Percentiles rank a stretch among this genome's conserved stretches.
These are phyloP conservation scores for Hoplostethus atlanticus DNA, from an alignment of 2,797 vertebrate genomes.

Conservation along the genomic window DNA sequence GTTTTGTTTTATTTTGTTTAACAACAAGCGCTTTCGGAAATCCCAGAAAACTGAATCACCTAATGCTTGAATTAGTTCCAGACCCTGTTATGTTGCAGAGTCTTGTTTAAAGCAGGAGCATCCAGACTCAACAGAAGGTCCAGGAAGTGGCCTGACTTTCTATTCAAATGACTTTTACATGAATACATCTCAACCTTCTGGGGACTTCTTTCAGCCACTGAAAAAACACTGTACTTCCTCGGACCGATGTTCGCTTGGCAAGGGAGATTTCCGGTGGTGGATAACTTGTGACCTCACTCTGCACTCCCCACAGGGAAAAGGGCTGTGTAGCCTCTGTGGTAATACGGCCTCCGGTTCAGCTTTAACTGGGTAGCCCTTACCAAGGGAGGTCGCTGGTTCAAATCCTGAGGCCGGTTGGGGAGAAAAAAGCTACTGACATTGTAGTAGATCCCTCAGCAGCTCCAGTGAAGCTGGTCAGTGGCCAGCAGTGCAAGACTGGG, in stretches of 20 bases:
- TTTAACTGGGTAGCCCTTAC: conserved; percentile 8
- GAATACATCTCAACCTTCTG: conserved; percentile 4
- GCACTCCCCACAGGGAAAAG: conserved; percentile 41
- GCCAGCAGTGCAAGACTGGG: neutral
- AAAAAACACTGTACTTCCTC: conserved; percentile 41
- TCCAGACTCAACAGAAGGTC: neutral
- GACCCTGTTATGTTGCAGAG: neutral
- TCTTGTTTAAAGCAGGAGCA: neutral
- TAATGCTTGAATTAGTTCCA: neutral
- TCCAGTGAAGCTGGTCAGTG: neutral
- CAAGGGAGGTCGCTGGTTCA: neutral
- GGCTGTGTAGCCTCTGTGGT: conserved; percentile 24
- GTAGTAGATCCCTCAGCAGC: neutral
- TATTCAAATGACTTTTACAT: conserved; percentile 47
- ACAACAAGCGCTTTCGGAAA: neutral
- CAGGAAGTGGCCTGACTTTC: conserved; percentile 5
- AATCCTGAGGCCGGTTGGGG: neutral
- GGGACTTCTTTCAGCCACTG: conserved; percentile 15
- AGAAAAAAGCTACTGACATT: neutral
- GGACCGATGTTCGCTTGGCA: conserved; percentile 47
- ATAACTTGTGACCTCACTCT: conserved; percentile 56
- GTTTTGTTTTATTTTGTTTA: neutral
- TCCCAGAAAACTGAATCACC: neutral
- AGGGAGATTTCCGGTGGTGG: conserved; percentile 47
- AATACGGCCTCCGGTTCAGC: conserved; percentile 10